Conservation (phyloP, 1,140 invertebrate species). For the Leptinotarsa defecta region DNA sequence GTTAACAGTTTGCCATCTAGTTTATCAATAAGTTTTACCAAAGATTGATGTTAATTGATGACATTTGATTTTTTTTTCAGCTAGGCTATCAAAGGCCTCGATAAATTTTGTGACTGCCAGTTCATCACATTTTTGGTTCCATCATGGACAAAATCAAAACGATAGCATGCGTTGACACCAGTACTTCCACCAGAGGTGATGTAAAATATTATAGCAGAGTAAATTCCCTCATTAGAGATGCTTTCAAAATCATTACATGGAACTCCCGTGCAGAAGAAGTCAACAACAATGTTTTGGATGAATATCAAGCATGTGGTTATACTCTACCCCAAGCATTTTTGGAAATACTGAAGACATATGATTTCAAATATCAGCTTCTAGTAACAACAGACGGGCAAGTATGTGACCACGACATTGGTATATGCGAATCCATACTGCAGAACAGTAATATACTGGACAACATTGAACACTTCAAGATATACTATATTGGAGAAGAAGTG, state of each 20-base stretch:
- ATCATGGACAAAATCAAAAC: not conserved
- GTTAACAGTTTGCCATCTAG: no score
- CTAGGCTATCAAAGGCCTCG: no score
- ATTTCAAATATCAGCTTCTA: not conserved
- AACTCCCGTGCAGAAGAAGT: not conserved
- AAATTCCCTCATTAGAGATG: not conserved
- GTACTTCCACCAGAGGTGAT: not conserved
- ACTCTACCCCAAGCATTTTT: not conserved
- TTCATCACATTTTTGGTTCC: not conserved
- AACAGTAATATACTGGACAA: not conserved
- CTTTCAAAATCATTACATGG: not conserved
- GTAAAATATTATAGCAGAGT: not conserved
- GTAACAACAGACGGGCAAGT: not conserved
- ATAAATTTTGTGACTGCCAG: no score
- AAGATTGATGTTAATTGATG: no score
- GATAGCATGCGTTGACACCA: not conserved
- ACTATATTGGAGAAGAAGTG: not conserved
- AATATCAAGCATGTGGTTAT: not conserved
- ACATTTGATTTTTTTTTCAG: no score
- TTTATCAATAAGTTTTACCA: no score
- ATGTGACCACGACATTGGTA: not conserved
- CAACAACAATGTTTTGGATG: not conserved
- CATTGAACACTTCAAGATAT: not conserved
- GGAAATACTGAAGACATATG: not conserved
- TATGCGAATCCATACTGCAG: not conserved